A percentile compares a stretch with the other conserved stretches of the same genome.
Evolutionary conservation across 2,888 invertebrate genomes (phyloP).

Genomic region (Epinotia ramella): DNA sequence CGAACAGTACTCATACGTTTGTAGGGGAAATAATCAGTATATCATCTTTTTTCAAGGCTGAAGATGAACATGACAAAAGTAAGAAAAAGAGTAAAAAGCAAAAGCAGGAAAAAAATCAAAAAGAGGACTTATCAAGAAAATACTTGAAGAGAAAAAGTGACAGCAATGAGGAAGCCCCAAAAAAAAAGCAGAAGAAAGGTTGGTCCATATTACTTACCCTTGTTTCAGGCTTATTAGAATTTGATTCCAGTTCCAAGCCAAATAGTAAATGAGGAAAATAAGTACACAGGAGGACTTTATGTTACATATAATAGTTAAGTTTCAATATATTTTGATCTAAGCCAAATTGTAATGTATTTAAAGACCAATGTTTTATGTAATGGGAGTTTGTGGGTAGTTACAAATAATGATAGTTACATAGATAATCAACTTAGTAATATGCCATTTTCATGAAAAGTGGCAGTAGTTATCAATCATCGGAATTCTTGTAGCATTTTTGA

Average conservation of each 20-base stretch:
- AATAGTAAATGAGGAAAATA: not conserved
- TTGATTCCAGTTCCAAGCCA: not conserved
- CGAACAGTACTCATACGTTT: constrained; percentile 28
- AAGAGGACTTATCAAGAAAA: constrained; percentile 62
- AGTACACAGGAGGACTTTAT: not conserved
- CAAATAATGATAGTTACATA: not conserved
- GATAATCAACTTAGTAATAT: too few relatives aligned
- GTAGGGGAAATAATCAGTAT: constrained; percentile 49
- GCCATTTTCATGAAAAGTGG: not conserved
- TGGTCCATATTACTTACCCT: constrained; percentile 20
- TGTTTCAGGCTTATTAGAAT: constrained; percentile 9
- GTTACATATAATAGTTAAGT: not conserved
- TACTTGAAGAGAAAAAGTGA: constrained; percentile 72
- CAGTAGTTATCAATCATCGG: too few relatives aligned
- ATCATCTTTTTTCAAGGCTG: constrained; percentile 63
- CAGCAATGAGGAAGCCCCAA: constrained; percentile 56
- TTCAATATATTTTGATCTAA: not conserved
- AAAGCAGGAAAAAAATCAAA: constrained; percentile 59
- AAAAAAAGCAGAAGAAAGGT: constrained; percentile 68
- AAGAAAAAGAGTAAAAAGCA: constrained; percentile 62
- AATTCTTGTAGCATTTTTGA: too few relatives aligned
- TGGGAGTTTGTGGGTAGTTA: not conserved
- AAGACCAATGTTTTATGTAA: not conserved
- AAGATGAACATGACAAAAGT: constrained; percentile 56
- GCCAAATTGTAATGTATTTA: not conserved